Conservation (phyloP, 1,140 invertebrate genomes). For the Delia radicum region DNA sequence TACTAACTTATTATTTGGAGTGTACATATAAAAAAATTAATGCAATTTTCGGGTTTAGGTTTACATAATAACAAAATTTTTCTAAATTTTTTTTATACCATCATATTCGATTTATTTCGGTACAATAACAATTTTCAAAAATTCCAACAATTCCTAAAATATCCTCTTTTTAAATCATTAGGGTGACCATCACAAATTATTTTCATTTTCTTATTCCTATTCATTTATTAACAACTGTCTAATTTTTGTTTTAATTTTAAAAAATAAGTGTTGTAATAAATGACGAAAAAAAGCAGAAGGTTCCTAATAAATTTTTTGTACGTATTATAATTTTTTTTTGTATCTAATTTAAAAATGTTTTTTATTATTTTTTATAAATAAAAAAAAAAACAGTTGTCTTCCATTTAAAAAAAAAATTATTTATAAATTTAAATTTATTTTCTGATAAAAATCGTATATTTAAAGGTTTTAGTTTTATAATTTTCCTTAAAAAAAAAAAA, state of each 20-base stretch:
- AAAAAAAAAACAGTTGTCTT: conserved; percentile 21
- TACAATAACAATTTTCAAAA: no score
- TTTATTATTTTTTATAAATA: not conserved
- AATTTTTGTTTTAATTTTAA: not conserved
- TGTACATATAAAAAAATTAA: no score
- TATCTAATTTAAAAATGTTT: not conserved
- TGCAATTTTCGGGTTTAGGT: no score
- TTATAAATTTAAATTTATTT: not conserved
- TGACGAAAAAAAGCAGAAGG: not conserved
- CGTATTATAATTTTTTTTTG: not conserved
- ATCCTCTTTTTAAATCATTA: no score
- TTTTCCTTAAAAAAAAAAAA: not conserved
- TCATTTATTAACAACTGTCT: not conserved
- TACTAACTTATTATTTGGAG: no score
- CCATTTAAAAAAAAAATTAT: conserved; percentile 2
- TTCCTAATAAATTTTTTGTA: conserved; percentile 18
- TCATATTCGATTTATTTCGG: no score
- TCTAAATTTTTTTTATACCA: no score
- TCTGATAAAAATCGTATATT: not conserved
- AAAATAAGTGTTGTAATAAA: not conserved
- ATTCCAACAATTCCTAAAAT: no score
- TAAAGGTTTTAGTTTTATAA: not conserved
- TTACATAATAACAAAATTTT: no score
- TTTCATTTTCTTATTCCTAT: not conserved
- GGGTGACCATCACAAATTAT: not conserved